Base-by-base conservation (phyloP, 2,113 vertebrate species). In the Tetrao urogallus region DNA sequence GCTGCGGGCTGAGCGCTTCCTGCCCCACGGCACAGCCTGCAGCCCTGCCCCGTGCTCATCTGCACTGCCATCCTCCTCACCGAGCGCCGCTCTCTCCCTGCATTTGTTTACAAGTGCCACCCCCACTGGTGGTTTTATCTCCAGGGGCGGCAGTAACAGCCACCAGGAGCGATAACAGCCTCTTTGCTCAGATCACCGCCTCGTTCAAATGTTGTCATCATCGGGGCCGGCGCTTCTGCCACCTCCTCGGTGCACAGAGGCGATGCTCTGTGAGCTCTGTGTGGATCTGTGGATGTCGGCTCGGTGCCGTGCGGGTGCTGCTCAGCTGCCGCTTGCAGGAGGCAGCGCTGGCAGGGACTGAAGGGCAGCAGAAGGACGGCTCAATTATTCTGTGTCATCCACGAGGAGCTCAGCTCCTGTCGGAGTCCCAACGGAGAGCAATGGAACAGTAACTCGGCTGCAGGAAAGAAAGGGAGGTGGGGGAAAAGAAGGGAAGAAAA, bases 311-410 rank as follows among this genome's bases (percentile, higher is more conserved):
- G 22, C 84, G 14, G 82, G 85, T 97, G 95, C 88, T 89, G 66
- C 93, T 96, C 83, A 22, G 78, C 95, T 97, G 94, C 70, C 75
- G 43, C 50, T 89, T 22, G 54, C 95, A 79, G 89, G 78, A 94
- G 93, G 93, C 95, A 67, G 19, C 2, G 22, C 94, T 97, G 93
- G 89, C 95, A 93, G 95, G 95, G 80, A 67, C 76, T 97, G 97
- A 98, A 98, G 97, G 96, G 97, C 96, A 97, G 90, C 91, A 94
- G 95, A 98, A 98, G 97, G 97, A 97, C 96, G 94, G 94, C 97
- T 97, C 91, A 97, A 93, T 97, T 97, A 96, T 97, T 97, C 94
- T 77, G 90, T 96, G 90, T 98, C 97, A 95, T 97, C 95, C 95
- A 78, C 21, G 9, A 97, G 95, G 88, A 97, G 61, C 92, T 94